These are phyloP conservation scores for Polydrusus tereticollis DNA, from an alignment of 2,888 invertebrate genomes.

Conservation along the genomic window DNA sequence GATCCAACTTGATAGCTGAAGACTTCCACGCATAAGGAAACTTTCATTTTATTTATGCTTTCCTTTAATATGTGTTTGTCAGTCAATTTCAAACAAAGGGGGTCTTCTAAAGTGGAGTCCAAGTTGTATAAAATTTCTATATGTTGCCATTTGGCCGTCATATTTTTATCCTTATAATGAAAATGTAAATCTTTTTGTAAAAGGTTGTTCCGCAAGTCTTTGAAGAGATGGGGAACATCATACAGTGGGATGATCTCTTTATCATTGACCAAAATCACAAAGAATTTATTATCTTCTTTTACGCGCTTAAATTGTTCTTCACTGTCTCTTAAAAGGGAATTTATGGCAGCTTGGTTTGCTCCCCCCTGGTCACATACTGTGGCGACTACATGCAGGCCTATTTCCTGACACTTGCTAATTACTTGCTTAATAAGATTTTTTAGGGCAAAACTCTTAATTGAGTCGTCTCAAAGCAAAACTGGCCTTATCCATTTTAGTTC, in stretches of 20 bases:
- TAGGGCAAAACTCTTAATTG: background rate
- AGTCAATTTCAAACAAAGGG: background rate
- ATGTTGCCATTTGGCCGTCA: conserved; percentile 47
- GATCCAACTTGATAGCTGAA: conserved; percentile 49
- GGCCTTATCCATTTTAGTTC: too few relatives aligned
- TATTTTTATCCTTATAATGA: background rate
- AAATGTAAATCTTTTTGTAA: conserved; percentile 43
- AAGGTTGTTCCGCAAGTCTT: background rate
- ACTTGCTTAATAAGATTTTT: background rate
- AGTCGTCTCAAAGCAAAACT: too few relatives aligned
- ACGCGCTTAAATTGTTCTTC: background rate
- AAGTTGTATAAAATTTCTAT: conserved; percentile 44
- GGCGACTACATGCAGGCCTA: background rate
- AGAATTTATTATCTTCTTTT: conserved; percentile 27
- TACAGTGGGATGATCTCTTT: conserved; percentile 2
- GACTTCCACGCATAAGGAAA: conserved; percentile 46
- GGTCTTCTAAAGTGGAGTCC: conserved; percentile 34
- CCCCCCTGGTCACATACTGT: background rate
- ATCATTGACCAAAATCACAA: conserved; percentile 32
- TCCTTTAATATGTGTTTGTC: conserved; percentile 1
- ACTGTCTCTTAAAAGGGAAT: background rate
- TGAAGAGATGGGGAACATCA: background rate
- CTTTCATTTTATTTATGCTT: conserved; percentile 50
- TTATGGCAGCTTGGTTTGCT: background rate
- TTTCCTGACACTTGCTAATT: background rate